phyloP scores from a whole-genome alignment of 2,888 invertebrate genomes.

The Craniophora ligustri region DNA sequence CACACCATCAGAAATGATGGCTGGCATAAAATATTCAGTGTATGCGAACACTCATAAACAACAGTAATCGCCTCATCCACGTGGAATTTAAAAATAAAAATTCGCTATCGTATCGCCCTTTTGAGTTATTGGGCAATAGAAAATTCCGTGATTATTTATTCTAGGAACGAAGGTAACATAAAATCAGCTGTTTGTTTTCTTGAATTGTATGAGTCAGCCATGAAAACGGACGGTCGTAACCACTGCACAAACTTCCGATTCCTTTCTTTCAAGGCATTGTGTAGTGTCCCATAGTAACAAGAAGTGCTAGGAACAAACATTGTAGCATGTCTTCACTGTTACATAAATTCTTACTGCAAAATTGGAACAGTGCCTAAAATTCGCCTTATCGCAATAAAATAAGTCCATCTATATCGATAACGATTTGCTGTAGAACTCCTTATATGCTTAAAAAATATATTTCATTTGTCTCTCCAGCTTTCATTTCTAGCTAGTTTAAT shows the following conservation, averaged over 20 bases:
- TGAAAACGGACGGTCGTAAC: conserved; percentile 28
- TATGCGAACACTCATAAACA: conserved; percentile 56
- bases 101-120: conserved; percentile 47
- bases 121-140: conserved; percentile 51
- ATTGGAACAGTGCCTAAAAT: conserved; percentile 48
- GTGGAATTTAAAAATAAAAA: conserved; percentile 60
- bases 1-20: conserved; percentile 51
- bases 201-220: conserved; percentile 46
- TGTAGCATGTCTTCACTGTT: conserved; percentile 31
- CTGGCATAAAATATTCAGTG: conserved; percentile 49
- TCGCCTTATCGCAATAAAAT: conserved; percentile 41
- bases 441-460: conserved; percentile 5
- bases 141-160: conserved; percentile 42
- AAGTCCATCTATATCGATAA: conserved; percentile 28
- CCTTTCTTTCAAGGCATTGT: conserved; percentile 1
- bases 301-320: neutral
- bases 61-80: conserved; percentile 51
- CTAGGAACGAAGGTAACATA: conserved; percentile 34
- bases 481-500: neutral
- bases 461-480: neutral
- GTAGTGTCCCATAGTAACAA: conserved; percentile 26
- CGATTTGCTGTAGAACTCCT: conserved; percentile 7
- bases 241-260: conserved; percentile 1
- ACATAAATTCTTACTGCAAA: conserved; percentile 40
- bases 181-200: conserved; percentile 45